These are phyloP conservation scores for Eira barbara DNA, from an alignment of 2,113 vertebrate genomes.

Conservation along the genomic window DNA sequence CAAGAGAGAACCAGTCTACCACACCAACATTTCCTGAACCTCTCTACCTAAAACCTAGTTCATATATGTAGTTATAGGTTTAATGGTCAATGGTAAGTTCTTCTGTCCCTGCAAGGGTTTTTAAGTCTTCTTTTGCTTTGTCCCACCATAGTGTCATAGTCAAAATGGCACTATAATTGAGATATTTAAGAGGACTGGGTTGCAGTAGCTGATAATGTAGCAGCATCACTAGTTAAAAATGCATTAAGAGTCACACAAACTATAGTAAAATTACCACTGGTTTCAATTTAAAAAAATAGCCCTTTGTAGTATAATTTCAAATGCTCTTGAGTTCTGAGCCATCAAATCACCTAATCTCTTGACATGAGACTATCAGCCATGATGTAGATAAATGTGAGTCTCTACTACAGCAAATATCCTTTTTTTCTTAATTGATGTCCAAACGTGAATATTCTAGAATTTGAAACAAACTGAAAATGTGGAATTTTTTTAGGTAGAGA, in stretches of 20 bases:
- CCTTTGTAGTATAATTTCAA: neutral
- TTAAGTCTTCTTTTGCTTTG: conserved; percentile 1
- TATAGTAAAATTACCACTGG: neutral
- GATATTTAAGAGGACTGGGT: neutral
- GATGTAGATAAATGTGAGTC: neutral
- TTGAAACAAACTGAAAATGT: neutral
- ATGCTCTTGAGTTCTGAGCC: neutral
- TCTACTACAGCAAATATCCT: neutral
- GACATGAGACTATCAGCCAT: neutral
- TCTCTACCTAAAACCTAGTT: conserved; percentile 29
- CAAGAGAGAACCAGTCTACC: neutral
- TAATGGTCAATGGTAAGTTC: conserved; percentile 22
- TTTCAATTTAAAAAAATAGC: neutral
- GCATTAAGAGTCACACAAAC: neutral
- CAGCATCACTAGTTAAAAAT: neutral
- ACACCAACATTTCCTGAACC: conserved; percentile 4
- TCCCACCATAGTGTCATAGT: neutral
- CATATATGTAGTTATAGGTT: neutral
- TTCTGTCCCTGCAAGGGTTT: neutral
- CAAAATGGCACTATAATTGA: neutral
- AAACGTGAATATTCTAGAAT: neutral
- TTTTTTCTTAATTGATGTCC: neutral
- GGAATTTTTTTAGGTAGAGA: neutral
- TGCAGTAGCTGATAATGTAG: neutral
- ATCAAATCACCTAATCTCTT: neutral